phyloP scores from a whole-genome alignment of 2,888 invertebrate genomes.

The Steinernema carpocapsae region DNA sequence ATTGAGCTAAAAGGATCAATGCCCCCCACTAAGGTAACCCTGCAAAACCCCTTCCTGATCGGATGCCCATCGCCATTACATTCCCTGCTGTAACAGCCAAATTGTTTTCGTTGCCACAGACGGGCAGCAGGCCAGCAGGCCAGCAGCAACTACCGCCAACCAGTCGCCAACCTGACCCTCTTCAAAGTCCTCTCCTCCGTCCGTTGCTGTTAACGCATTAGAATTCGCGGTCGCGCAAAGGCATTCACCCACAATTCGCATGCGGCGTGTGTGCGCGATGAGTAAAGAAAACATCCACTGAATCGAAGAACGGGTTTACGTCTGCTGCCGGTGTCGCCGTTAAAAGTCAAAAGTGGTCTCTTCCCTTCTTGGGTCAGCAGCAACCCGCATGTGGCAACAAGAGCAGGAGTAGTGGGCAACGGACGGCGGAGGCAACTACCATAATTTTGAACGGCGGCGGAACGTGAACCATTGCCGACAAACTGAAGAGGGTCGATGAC shows the following conservation, averaged over 20 bases:
- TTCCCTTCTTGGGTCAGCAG: background rate
- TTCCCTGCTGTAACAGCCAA: constrained; percentile 21
- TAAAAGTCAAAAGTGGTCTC: constrained; percentile 14
- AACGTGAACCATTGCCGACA: too few relatives aligned
- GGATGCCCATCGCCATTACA: background rate
- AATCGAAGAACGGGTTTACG: constrained; percentile 18
- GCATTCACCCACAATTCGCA: constrained; percentile 14
- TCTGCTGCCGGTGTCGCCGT: background rate
- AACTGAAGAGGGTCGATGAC: too few relatives aligned
- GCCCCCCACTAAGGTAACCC: too few relatives aligned
- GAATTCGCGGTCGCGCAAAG: background rate
- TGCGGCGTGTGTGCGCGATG: background rate
- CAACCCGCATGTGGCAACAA: background rate
- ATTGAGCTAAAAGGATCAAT: too few relatives aligned
- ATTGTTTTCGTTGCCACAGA: constrained; percentile 12
- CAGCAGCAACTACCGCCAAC: too few relatives aligned
- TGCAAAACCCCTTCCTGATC: too few relatives aligned
- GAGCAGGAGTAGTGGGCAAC: background rate
- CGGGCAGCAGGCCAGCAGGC: background rate
- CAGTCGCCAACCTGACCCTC: constrained; percentile 1
- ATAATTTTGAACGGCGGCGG: background rate
- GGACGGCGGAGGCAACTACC: background rate
- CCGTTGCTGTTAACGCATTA: constrained; percentile 7
- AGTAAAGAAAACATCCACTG: constrained; percentile 30
- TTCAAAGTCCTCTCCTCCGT: background rate